Base-by-base conservation (phyloP, 2,888 invertebrate species). In the Tetrapedia diversipes region DNA sequence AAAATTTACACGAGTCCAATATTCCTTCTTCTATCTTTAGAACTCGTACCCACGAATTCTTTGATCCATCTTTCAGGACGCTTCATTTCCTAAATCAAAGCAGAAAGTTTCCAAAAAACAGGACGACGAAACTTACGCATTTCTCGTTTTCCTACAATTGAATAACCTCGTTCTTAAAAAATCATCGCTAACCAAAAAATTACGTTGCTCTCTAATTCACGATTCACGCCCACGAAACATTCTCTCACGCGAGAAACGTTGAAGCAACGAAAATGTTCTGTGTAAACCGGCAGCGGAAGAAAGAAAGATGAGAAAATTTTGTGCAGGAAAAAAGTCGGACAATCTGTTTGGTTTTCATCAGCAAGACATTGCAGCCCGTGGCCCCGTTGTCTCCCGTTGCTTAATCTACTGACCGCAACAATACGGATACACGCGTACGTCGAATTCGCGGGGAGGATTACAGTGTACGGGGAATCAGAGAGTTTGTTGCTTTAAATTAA, bases 401-500 rank as follows among this genome's bases (percentile, higher is more conserved):
- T 51, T 72, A 68, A 79, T 72, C 77, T 59, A 51, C 22, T 24
- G 69, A 27, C 59, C 32, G 49, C 39, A 41, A 79, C 72, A 73
- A 78, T 67, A 68, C 70, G 66, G 45, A 53, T 51, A 76, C 69
- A 77, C 71, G 77, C 65, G 79, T 57, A 59, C 72, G 78, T 79
- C 78, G 72, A 86, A 85, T 81, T 86, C 79, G 79, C 73, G 80
- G 64, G 51, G 49, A 24, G 76, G 80, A 79, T 82, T 81, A 82
- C 76, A 67, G 64, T 56, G 34, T 60, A 77, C 65, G 69, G 27
- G n/a, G 77, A 73, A 79, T 83, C 80, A 70, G 72, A 57, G 79
- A 82, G 80, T 83, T 82, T 86, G 85, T 88, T 88, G 82, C 80
- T 86, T 86, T 79, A 84, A 85, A 89, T 87, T 87, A 86, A 86